A percentile compares a stretch with the other conserved stretches of the same genome.
Conservation (phyloP, 2,113 vertebrate species). For the Hydrolagus affinis region DNA sequence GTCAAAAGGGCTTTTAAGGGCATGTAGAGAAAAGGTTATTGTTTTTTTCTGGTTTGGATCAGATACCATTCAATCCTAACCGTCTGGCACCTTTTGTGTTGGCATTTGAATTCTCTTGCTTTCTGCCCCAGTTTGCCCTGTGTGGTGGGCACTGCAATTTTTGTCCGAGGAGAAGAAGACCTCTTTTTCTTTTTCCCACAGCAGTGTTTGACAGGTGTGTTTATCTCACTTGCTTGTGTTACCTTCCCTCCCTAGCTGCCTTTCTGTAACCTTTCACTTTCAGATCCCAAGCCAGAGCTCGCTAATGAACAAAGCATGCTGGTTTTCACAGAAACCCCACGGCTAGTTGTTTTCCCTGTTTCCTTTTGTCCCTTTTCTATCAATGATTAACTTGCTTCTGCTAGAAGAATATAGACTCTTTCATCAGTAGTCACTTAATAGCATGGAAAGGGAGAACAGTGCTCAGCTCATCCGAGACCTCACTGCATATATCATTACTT, state of each 20-base stretch:
- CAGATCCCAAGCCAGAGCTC: neutral
- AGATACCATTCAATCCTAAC: too few species aligned
- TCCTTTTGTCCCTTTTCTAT: neutral
- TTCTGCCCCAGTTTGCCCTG: too few species aligned
- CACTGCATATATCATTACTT: neutral
- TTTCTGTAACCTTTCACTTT: neutral
- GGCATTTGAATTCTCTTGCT: too few species aligned
- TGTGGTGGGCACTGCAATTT: too few species aligned
- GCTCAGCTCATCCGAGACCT: neutral
- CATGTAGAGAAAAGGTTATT: too few species aligned
- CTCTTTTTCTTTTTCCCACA: too few species aligned
- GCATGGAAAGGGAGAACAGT: constrained; percentile 5
- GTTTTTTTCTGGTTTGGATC: too few species aligned
- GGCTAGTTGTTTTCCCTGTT: neutral
- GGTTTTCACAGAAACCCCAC: neutral
- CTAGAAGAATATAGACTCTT: neutral
- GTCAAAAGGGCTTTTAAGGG: too few species aligned
- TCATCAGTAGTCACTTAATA: constrained; percentile 9
- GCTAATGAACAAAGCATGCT: neutral
- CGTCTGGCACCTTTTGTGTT: too few species aligned
- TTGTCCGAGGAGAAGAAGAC: too few species aligned
- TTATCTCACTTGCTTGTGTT: neutral
- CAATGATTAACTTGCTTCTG: neutral
- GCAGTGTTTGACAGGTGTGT: neutral
- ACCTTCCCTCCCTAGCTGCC: neutral